These are phyloP conservation scores for Garra rufa DNA, from an alignment of 2,113 vertebrate species.

Conservation along the genomic window DNA sequence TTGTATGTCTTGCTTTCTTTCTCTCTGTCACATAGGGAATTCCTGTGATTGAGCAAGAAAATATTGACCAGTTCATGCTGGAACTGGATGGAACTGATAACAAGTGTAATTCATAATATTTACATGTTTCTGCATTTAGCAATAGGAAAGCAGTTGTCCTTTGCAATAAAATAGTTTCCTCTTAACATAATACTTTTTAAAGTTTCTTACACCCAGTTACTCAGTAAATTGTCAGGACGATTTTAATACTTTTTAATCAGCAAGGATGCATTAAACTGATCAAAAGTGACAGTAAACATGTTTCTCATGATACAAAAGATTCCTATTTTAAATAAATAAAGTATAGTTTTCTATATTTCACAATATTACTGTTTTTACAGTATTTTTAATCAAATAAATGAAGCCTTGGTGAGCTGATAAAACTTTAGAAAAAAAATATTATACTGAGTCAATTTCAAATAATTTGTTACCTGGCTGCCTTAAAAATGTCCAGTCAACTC, in stretches of 20 bases:
- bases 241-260: not conserved
- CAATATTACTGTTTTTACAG: not conserved
- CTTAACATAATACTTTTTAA: too few relatives aligned
- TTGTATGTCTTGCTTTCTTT: not conserved
- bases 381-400: not conserved
- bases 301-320: not conserved
- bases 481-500: too few relatives aligned
- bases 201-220: too few relatives aligned
- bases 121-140: not conserved
- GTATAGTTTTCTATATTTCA: not conserved
- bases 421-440: too few relatives aligned
- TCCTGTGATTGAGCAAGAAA: constrained; percentile 89
- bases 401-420: not conserved
- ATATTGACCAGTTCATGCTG: constrained; percentile 93
- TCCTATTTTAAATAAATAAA: not conserved
- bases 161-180: not conserved
- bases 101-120: constrained; percentile 84
- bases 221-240: too few relatives aligned
- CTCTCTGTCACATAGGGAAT: constrained; percentile 76
- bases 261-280: not conserved
- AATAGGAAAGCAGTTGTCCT: not conserved
- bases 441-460: too few relatives aligned
- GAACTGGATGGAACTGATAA: constrained; percentile 95
- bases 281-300: not conserved
- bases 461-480: too few relatives aligned